Conservation (phyloP, 2,113 vertebrate species). For the Pygathrix nemaeus region DNA sequence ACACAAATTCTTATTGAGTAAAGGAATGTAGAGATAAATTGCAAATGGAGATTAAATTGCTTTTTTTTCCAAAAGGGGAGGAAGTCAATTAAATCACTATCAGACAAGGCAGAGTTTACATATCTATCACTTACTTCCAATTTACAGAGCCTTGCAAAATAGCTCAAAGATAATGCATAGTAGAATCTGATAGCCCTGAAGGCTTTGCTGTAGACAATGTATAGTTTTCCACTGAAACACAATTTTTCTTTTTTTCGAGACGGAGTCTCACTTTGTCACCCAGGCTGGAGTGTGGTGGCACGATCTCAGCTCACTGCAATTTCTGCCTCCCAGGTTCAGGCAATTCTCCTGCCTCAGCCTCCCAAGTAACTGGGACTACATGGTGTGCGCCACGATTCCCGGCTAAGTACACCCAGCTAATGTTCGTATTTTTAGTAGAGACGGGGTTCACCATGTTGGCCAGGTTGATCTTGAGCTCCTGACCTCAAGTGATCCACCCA, state of each 20-base stretch:
- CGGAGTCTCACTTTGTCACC: too few relatives aligned
- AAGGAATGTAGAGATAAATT: slow-evolving; percentile 5
- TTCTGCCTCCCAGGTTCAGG: too few relatives aligned
- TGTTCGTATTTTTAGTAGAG: too few relatives aligned
- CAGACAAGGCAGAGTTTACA: neutral
- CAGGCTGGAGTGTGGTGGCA: too few relatives aligned
- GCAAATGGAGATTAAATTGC: neutral
- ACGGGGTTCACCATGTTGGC: too few relatives aligned
- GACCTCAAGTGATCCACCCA: too few relatives aligned
- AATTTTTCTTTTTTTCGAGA: neutral
- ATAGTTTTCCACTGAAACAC: slow-evolving; percentile 13
- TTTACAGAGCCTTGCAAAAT: neutral
- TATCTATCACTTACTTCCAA: neutral
- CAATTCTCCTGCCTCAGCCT: too few relatives aligned
- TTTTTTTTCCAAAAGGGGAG: neutral
- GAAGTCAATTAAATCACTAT: neutral
- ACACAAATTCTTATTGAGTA: neutral
- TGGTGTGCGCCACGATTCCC: too few relatives aligned
- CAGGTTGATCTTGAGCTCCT: too few relatives aligned
- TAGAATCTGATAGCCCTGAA: neutral
- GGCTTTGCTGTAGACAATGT: neutral
- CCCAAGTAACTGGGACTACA: too few relatives aligned
- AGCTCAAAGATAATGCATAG: neutral
- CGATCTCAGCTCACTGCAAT: too few relatives aligned
- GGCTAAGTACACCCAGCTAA: too few relatives aligned